phyloP scores from a whole-genome alignment of 2,113 vertebrate genomes.

The Ageneiosus marmoratus region DNA sequence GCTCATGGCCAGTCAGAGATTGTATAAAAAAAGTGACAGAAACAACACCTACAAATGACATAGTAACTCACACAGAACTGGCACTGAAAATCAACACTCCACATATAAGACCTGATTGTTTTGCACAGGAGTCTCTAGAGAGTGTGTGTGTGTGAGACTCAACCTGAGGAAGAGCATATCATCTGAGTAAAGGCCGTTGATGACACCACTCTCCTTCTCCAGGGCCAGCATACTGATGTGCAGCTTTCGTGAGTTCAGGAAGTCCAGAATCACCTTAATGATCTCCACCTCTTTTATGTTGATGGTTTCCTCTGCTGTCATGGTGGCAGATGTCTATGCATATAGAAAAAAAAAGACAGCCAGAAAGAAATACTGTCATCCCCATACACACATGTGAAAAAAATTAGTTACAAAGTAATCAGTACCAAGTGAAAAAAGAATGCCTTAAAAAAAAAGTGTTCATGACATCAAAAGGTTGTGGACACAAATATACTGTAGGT shows the following conservation, averaged over 20 bases:
- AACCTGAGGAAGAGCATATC: constrained; percentile 99
- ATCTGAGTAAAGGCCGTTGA: constrained; percentile 96
- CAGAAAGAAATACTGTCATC: neutral
- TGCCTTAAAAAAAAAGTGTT: neutral
- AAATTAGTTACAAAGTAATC: neutral
- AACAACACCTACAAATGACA: neutral
- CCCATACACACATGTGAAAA: neutral
- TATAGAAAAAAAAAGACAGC: neutral
- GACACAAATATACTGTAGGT: neutral
- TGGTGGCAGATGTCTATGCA: constrained; percentile 73
- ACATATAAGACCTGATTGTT: neutral
- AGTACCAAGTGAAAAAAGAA: neutral
- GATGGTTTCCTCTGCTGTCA: constrained; percentile 97
- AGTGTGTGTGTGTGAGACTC: constrained; percentile 17
- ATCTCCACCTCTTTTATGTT: constrained; percentile 97
- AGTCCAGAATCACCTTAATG: constrained; percentile 95
- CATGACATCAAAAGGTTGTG: neutral
- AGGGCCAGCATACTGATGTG: constrained; percentile 98
- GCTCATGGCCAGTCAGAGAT: neutral
- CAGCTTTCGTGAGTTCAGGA: constrained; percentile 92
- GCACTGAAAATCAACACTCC: neutral
- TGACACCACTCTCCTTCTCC: constrained; percentile 96
- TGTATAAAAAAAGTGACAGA: neutral
- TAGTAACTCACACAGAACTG: neutral
- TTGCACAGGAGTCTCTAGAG: neutral